Percentiles rank a stretch among this genome's conserved stretches.
Conservation (phyloP, 2,888 invertebrate genomes). For the Strigamia crassipes region DNA sequence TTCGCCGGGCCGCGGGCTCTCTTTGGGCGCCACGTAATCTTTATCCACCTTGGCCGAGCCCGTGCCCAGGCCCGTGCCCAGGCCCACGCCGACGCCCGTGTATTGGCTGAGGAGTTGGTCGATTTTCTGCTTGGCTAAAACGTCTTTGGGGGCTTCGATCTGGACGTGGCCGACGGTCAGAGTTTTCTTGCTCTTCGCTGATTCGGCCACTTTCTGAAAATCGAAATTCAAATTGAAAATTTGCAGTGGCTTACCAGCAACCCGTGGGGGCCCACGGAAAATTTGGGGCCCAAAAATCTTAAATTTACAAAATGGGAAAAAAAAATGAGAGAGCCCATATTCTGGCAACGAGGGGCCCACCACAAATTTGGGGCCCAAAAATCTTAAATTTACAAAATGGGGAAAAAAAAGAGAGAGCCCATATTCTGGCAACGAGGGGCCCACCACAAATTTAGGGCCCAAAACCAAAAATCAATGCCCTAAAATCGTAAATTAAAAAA, state of each 20-base stretch:
- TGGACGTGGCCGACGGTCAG: not conserved
- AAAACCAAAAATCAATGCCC: not conserved
- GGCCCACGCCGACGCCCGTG: no score
- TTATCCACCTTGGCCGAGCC: not conserved
- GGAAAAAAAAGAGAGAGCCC: no score
- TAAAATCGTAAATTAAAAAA: no score
- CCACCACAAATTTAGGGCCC: not conserved
- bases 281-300: not conserved
- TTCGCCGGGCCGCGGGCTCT: not conserved
- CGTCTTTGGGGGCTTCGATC: not conserved
- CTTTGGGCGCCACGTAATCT: not conserved
- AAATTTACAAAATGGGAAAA: not conserved
- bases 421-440: no score
- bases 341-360: no score
- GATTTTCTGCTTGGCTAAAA: not conserved
- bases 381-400: not conserved
- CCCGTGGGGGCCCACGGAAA: no score
- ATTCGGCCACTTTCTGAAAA: conserved; percentile 27
- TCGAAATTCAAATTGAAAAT: no score
- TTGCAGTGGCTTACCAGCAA: no score
- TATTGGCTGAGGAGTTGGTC: not conserved
- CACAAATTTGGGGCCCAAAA: not conserved
- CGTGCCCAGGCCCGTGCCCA: no score
- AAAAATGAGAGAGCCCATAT: no score
- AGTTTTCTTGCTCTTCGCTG: not conserved